Evolutionary conservation across 2,113 vertebrate genomes (phyloP).

Genomic region (Lampris incognitus): DNA sequence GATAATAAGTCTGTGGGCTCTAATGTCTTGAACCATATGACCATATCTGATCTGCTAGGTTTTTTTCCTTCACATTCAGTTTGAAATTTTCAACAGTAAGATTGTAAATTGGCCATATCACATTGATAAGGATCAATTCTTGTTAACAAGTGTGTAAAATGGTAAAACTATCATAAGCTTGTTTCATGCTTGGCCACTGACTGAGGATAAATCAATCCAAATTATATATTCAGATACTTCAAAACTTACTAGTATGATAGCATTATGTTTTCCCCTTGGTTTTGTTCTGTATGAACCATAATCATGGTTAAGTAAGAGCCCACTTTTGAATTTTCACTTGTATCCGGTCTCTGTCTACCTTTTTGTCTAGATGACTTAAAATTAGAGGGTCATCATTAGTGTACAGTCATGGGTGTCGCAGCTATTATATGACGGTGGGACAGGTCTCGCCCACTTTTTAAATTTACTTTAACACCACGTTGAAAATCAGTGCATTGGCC

Average conservation of each 20-base stretch:
- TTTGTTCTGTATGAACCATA: background rate
- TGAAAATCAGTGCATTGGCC: too few species aligned
- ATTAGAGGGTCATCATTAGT: too few species aligned
- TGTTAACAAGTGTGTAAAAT: background rate
- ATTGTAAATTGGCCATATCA: constrained; percentile 5
- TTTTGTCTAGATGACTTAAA: too few species aligned
- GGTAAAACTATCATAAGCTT: too few species aligned
- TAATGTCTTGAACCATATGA: constrained; percentile 53
- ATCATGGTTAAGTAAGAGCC: background rate
- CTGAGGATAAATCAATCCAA: background rate
- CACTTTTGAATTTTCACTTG: too few species aligned
- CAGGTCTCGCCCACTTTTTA: too few species aligned
- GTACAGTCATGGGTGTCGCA: too few species aligned
- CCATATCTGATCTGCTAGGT: constrained; percentile 28
- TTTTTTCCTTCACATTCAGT: constrained; percentile 23
- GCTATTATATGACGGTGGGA: too few species aligned
- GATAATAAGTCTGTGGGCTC: constrained; percentile 54
- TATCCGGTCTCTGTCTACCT: too few species aligned
- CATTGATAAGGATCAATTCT: background rate
- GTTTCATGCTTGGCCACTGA: background rate
- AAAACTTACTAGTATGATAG: background rate
- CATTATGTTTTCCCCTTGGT: background rate
- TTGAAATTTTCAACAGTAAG: constrained; percentile 26
- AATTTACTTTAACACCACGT: too few species aligned
- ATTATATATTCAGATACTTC: background rate